These are phyloP conservation scores for Phocoena phocoena DNA, from an alignment of 2,113 vertebrate genomes.

Conservation along the genomic window DNA sequence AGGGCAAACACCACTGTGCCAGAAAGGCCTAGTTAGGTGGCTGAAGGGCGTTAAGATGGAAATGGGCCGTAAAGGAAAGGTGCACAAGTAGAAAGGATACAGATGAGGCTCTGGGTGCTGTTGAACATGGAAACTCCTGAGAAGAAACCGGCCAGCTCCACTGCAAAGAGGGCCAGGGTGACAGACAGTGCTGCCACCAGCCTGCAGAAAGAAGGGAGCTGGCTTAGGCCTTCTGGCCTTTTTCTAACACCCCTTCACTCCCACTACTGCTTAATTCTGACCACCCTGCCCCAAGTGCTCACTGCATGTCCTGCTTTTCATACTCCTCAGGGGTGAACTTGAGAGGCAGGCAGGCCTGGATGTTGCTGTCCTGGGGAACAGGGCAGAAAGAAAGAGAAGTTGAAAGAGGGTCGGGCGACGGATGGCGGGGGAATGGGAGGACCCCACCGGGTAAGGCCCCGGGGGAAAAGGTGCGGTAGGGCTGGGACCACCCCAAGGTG, in stretches of 20 bases:
- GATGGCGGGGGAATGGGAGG: background rate
- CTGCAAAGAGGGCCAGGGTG: slow-evolving; percentile 89
- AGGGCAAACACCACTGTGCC: background rate
- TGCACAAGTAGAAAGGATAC: slow-evolving; percentile 87
- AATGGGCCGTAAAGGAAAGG: background rate
- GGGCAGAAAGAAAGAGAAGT: background rate
- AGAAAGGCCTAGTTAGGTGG: background rate
- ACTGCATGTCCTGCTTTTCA: slow-evolving; percentile 86
- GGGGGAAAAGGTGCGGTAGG: background rate
- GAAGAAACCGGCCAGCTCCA: slow-evolving; percentile 91
- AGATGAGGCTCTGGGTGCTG: slow-evolving; percentile 89
- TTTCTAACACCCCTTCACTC: background rate
- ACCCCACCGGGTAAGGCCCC: background rate
- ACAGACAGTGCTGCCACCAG: slow-evolving; percentile 88
- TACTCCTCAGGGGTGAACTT: slow-evolving; percentile 87
- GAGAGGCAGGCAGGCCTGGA: slow-evolving; percentile 89
- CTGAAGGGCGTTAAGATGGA: background rate
- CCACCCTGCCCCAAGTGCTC: slow-evolving; percentile 61
- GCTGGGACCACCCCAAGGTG: background rate
- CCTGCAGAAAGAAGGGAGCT: slow-evolving; percentile 74
- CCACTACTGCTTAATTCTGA: background rate
- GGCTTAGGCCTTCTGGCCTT: background rate
- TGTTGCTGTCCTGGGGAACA: slow-evolving; percentile 87
- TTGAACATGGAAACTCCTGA: slow-evolving; percentile 94
- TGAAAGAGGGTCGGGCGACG: background rate